Conservation (phyloP, 2,113 vertebrate species). For the Ictidomys tridecemlineatus region DNA sequence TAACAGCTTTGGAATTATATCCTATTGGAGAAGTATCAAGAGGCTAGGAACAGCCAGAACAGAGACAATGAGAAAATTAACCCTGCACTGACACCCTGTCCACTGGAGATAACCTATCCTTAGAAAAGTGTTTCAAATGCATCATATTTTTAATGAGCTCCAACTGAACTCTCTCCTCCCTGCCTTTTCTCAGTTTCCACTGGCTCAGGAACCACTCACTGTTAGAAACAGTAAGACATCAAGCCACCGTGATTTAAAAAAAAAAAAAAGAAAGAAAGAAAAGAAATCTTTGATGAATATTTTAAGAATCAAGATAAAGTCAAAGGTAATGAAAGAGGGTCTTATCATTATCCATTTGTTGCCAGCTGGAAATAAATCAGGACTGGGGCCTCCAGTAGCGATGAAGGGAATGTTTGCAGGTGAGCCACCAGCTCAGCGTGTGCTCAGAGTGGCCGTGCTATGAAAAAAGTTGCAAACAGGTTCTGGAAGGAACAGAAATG, state of each 20-base stretch:
- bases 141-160: constrained; percentile 78
- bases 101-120: constrained; percentile 78
- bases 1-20: constrained; percentile 82
- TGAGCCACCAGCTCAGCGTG: not conserved
- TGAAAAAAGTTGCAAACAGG: not conserved
- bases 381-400: not conserved
- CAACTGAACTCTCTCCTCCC: not conserved
- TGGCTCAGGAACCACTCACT: constrained; percentile 75
- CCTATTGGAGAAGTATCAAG: constrained; percentile 73
- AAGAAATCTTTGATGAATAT: constrained; percentile 81
- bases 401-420: not conserved
- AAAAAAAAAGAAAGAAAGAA: not conserved
- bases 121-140: constrained; percentile 79
- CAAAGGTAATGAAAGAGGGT: constrained; percentile 71
- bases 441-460: not conserved
- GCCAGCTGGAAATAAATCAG: constrained; percentile 49
- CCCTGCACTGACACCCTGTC: constrained; percentile 66
- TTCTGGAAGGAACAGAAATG: not conserved
- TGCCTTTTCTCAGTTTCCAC: constrained; percentile 78
- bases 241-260: constrained; percentile 17
- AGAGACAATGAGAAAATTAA: constrained; percentile 79
- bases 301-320: constrained; percentile 82
- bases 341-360: constrained; percentile 71
- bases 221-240: constrained; percentile 76
- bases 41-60: constrained; percentile 73